These are phyloP conservation scores for Lordiphosa collinella DNA, from an alignment of 1,140 invertebrate species.

Conservation along the genomic window DNA sequence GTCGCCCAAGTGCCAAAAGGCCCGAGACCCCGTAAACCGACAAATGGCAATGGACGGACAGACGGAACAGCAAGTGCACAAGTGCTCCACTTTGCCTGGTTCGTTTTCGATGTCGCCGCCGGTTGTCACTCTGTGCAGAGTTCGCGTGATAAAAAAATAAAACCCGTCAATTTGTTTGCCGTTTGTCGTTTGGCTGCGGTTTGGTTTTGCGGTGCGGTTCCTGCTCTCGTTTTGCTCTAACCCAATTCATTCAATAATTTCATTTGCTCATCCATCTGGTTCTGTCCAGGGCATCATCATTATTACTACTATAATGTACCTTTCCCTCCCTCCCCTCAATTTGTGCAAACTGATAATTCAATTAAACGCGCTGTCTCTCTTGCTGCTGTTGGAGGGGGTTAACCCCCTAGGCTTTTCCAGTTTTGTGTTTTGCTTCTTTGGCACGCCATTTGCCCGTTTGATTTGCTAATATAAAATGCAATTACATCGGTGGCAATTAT, in stretches of 20 bases:
- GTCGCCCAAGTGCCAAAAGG: constrained; percentile 51
- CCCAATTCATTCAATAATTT: constrained; percentile 74
- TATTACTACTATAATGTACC: background rate
- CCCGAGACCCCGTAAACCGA: constrained; percentile 27
- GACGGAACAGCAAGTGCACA: constrained; percentile 33
- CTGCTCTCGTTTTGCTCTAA: constrained; percentile 16
- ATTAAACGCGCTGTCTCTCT: constrained; percentile 40
- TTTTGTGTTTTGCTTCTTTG: constrained; percentile 23
- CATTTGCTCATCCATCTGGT: constrained; percentile 51
- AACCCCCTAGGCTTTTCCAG: constrained; percentile 1
- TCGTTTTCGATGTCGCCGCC: constrained; percentile 13
- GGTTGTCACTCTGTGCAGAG: constrained; percentile 38
- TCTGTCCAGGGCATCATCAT: constrained; percentile 10
- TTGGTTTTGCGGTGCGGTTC: constrained; percentile 13
- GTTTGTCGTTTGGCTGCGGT: constrained; percentile 55
- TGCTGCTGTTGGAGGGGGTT: background rate
- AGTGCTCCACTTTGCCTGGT: constrained; percentile 49
- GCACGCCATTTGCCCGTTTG: constrained; percentile 49
- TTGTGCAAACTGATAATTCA: constrained; percentile 62
- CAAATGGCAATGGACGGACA: constrained; percentile 33
- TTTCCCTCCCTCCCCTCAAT: constrained; percentile 23
- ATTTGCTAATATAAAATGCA: constrained; percentile 16
- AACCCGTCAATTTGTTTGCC: constrained; percentile 61
- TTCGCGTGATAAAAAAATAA: constrained; percentile 48
- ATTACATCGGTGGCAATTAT: constrained; percentile 57